Evolutionary conservation across 2,888 invertebrate species (phyloP).

Genomic region (Rugalucina vietnamica): DNA sequence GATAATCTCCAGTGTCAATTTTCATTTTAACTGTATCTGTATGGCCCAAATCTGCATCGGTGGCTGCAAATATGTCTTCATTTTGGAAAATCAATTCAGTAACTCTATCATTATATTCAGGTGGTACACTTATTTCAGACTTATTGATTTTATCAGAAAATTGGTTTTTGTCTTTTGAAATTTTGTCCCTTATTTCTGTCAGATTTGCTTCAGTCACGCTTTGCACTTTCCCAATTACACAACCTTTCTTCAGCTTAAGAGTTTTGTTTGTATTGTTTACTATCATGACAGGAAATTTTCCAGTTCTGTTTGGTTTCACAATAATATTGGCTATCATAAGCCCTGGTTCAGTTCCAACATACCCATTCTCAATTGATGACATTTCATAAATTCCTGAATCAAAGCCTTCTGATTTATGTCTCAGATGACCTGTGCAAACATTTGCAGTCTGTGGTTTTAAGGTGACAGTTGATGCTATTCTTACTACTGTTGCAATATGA

Average conservation of each 20-base stretch:
- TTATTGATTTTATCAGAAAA: neutral
- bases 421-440: slow-evolving; percentile 16
- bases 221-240: slow-evolving; percentile 8
- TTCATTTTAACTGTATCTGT: slow-evolving; percentile 36
- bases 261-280: slow-evolving; percentile 35
- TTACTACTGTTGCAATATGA: slow-evolving; percentile 33
- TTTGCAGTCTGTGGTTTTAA: neutral
- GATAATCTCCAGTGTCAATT: slow-evolving; percentile 20
- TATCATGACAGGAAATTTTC: slow-evolving; percentile 13
- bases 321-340: slow-evolving; percentile 12
- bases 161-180: neutral
- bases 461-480: neutral
- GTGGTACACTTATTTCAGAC: slow-evolving; percentile 16
- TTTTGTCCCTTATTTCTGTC: neutral
- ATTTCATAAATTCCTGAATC: neutral
- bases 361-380: slow-evolving; percentile 18
- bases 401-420: neutral
- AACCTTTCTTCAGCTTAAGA: slow-evolving; percentile 13
- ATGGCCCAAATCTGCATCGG: slow-evolving; percentile 9
- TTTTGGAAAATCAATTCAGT: slow-evolving; percentile 5
- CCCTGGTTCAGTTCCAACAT: slow-evolving; percentile 24
- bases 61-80: slow-evolving; percentile 1
- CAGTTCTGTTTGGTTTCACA: neutral
- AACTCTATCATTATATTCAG: slow-evolving; percentile 2
- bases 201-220: neutral